Percentiles rank a stretch among this genome's conserved stretches.
These are phyloP conservation scores for Micromesistius poutassou DNA, from an alignment of 2,797 vertebrate genomes.

Conservation along the genomic window DNA sequence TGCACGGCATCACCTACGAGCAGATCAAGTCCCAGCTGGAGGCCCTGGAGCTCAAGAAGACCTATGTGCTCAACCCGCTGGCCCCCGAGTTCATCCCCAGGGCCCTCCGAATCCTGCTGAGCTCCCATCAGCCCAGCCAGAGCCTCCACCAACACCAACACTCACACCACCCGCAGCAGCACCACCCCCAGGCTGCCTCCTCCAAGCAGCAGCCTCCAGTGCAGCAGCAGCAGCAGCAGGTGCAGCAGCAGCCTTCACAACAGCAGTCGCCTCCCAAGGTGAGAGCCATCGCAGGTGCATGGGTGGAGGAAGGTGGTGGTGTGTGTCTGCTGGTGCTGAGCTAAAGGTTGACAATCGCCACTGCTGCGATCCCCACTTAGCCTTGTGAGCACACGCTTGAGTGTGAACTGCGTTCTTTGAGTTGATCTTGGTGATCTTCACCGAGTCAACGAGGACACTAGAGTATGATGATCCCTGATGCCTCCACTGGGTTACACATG, in stretches of 20 bases:
- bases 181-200: constrained; percentile 63
- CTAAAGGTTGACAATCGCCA: constrained; percentile 73
- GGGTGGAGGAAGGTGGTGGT: constrained; percentile 9
- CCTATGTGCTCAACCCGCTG: constrained; percentile 95
- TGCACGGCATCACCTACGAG: constrained; percentile 97
- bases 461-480: too few relatives aligned
- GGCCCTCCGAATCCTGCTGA: constrained; percentile 80
- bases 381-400: constrained; percentile 52
- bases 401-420: too few relatives aligned
- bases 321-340: constrained; percentile 25
- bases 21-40: constrained; percentile 98
- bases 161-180: constrained; percentile 47
- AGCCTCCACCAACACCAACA: constrained; percentile 55
- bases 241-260: constrained; percentile 68
- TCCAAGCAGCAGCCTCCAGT: constrained; percentile 70
- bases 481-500: too few relatives aligned
- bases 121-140: constrained; percentile 59
- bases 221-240: constrained; percentile 70
- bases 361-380: constrained; percentile 60
- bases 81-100: constrained; percentile 98
- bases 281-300: constrained; percentile 25
- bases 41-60: constrained; percentile 98
- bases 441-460: too few relatives aligned
- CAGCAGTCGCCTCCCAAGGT: constrained; percentile 97
- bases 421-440: too few relatives aligned